Base-by-base conservation (phyloP, 2,113 vertebrate species). In the Colinus virginianus region DNA sequence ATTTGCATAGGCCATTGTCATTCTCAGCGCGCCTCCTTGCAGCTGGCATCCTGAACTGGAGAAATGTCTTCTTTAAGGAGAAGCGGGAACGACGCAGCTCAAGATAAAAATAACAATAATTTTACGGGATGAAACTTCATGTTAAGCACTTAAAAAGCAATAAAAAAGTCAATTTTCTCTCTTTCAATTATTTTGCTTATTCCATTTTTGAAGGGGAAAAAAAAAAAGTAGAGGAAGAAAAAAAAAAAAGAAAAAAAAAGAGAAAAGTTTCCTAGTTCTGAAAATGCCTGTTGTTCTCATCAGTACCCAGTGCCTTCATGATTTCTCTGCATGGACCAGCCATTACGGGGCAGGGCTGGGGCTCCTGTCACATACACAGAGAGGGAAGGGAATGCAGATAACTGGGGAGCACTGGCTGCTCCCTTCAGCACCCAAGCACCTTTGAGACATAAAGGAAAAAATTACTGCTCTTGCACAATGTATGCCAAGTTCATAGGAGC, bases 61-160 rank as follows among this genome's bases (percentile, higher is more conserved):
- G 95, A 95, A 96, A 93, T 89, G 78, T 81, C 93, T 94, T 90
- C 93, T 93, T 80, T 76, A 92, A 93, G 90, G 93, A 94, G 94
- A 94, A 86, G 81, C 95, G 93, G 63, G 92, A 96, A 83, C 30
- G 28, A 62, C 2, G 2, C 92, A 95, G 94, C 93, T 94, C 88
- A 89, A 96, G 96, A 96, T 97, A 97, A 97, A 96, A 96, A 97
- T 94, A 97, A 94, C 91, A 90, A 96, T 96, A 91, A 94, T 95
- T 96, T 96, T 92, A 75, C 88, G 76, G 90, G 92, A 96, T 97
- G 96, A 95, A 96, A 89, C 90, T 97, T 97, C 96, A 84, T 95
- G 96, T 92, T 90, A 97, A 96, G 95, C 94, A 94, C 95, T 97
- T 96, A 96, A 95, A 94, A 96, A 90, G 94, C 96, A 95, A 96